phyloP scores from a whole-genome alignment of 2,888 invertebrate species.

The Macrophya alboannulata region DNA sequence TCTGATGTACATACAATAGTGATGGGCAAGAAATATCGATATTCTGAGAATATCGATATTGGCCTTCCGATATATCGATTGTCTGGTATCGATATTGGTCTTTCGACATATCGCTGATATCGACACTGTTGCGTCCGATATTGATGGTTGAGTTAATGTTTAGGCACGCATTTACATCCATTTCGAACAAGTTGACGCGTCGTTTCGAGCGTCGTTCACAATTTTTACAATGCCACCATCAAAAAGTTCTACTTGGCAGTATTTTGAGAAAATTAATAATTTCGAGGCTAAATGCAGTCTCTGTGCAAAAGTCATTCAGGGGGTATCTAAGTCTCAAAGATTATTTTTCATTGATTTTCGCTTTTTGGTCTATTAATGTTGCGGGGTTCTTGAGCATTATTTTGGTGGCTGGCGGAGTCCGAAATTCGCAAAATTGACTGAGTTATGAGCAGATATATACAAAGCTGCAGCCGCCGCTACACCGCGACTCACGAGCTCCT shows the following conservation, averaged over 20 bases:
- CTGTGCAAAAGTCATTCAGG: background rate
- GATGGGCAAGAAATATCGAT: conserved; percentile 41
- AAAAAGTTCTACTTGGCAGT: conserved; percentile 5
- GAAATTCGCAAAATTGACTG: too few relatives aligned
- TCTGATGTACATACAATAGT: too few relatives aligned
- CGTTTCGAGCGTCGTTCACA: background rate
- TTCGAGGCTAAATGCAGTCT: conserved; percentile 24
- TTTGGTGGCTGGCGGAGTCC: too few relatives aligned
- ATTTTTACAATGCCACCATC: background rate
- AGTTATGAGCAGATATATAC: too few relatives aligned
- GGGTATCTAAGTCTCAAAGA: too few relatives aligned
- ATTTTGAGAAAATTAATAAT: conserved; percentile 21
- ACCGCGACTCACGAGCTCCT: too few relatives aligned
- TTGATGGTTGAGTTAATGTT: conserved; percentile 4
- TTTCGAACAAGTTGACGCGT: background rate
- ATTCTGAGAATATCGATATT: too few relatives aligned
- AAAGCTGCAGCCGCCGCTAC: too few relatives aligned
- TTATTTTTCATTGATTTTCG: too few relatives aligned
- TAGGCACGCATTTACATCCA: too few relatives aligned
- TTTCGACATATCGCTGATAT: conserved; percentile 33
- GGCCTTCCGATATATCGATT: conserved; percentile 13
- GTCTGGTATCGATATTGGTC: conserved; percentile 29
- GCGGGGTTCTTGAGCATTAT: too few relatives aligned
- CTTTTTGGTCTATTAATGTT: too few relatives aligned
- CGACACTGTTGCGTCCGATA: conserved; percentile 22